These are phyloP conservation scores for Coecobrya sp. DNA, from an alignment of 2,888 invertebrate genomes.

Conservation along the genomic window DNA sequence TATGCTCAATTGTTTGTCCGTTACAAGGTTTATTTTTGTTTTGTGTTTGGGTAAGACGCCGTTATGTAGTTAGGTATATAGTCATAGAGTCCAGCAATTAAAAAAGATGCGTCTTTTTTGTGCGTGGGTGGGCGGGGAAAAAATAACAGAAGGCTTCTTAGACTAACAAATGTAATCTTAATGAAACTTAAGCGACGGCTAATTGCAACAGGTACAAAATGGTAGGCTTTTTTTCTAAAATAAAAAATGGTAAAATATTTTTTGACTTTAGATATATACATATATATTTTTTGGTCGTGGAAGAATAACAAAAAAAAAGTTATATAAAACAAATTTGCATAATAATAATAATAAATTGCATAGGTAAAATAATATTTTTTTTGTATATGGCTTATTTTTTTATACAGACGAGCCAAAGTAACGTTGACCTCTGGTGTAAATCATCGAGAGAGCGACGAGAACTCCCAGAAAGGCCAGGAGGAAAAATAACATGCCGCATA, in stretches of 20 bases:
- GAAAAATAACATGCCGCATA: slow-evolving; percentile 86
- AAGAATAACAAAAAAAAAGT: too few relatives aligned
- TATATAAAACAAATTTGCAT: too few relatives aligned
- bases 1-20: slow-evolving; percentile 21
- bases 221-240: slow-evolving; percentile 34
- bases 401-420: slow-evolving; percentile 86
- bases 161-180: too few relatives aligned
- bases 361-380: neutral
- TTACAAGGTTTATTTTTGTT: slow-evolving; percentile 51
- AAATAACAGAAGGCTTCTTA: too few relatives aligned
- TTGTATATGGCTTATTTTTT: neutral
- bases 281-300: too few relatives aligned
- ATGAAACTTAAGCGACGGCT: neutral
- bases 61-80: too few relatives aligned
- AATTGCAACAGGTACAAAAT: slow-evolving; percentile 77
- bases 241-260: neutral
- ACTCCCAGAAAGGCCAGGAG: slow-evolving; percentile 86
- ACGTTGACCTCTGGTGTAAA: slow-evolving; percentile 86
- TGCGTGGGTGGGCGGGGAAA: too few relatives aligned
- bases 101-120: too few relatives aligned
- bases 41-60: too few relatives aligned
- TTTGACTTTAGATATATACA: too few relatives aligned
- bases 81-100: too few relatives aligned
- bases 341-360: neutral
- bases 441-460: slow-evolving; percentile 86